Conservation (phyloP, 2,797 vertebrate genomes). For the Cottoperca gobio region DNA sequence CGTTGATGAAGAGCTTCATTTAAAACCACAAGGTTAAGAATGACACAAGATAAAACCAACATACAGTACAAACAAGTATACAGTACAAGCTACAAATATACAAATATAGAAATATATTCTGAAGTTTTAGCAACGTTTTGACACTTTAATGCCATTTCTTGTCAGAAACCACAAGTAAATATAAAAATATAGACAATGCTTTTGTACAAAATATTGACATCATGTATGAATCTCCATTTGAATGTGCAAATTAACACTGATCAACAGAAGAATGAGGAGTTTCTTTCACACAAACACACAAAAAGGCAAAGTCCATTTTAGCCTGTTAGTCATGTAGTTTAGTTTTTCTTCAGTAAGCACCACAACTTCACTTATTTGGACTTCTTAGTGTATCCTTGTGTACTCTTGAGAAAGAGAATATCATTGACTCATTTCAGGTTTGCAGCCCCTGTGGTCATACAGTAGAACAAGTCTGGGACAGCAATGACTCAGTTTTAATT, state of each 20-base stretch:
- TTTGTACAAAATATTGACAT: constrained; percentile 87
- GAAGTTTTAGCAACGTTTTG: constrained; percentile 78
- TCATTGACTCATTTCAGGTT: constrained; percentile 43
- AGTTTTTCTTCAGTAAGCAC: constrained; percentile 62
- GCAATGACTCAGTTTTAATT: constrained; percentile 49
- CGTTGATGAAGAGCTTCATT: constrained; percentile 67
- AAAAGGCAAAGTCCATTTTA: constrained; percentile 71
- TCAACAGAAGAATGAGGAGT: constrained; percentile 68
- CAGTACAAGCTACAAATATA: constrained; percentile 85
- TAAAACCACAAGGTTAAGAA: constrained; percentile 64
- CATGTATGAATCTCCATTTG: constrained; percentile 78
- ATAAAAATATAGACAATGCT: constrained; percentile 88
- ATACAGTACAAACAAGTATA: constrained; percentile 80
- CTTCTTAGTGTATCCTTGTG: constrained; percentile 54
- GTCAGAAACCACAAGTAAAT: constrained; percentile 80
- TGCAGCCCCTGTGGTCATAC: constrained; percentile 67
- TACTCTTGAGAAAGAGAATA: constrained; percentile 29
- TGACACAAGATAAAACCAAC: constrained; percentile 68
- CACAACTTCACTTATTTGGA: constrained; percentile 74
- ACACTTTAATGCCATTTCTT: constrained; percentile 77
- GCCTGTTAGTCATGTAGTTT: constrained; percentile 61
- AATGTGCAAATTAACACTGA: constrained; percentile 86
- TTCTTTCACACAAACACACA: constrained; percentile 51
- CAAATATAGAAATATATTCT: constrained; percentile 85
- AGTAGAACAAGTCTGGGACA: constrained; percentile 65